Percentiles rank a stretch among this genome's conserved stretches.
Evolutionary conservation across 92 coral and sea anemone species (phyloP).

Genomic region (Palythoa grandiflora): DNA sequence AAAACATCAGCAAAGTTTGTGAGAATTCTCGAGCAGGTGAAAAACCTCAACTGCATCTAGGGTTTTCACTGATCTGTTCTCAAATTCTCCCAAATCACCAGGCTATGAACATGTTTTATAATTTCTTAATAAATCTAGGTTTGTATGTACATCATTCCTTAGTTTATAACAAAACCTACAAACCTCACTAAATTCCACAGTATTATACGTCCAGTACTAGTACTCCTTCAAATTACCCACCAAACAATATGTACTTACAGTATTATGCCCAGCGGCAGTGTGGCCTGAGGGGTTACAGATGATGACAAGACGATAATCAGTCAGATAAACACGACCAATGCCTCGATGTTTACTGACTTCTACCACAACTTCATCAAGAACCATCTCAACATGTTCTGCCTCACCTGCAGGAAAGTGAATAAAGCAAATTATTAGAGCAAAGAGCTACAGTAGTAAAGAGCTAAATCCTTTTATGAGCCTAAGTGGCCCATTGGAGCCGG

Average conservation of each 20-base stretch:
- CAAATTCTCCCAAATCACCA: too few species aligned
- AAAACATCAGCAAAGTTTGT: too few species aligned
- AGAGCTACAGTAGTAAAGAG: too few species aligned
- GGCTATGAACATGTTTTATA: too few species aligned
- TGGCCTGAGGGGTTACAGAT: slow-evolving; percentile 83
- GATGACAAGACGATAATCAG: slow-evolving; percentile 89
- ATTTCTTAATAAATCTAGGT: too few species aligned
- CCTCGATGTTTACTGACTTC: slow-evolving; percentile 98
- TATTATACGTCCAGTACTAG: neutral
- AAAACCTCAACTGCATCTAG: too few species aligned
- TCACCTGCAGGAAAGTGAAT: slow-evolving; percentile 68
- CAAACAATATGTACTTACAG: slow-evolving; percentile 51
- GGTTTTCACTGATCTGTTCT: too few species aligned
- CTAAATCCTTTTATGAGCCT: too few species aligned
- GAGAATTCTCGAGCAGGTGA: too few species aligned
- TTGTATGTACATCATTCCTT: too few species aligned
- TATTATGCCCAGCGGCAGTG: slow-evolving; percentile 79
- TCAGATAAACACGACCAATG: slow-evolving; percentile 90
- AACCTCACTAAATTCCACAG: neutral
- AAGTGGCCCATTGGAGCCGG: too few species aligned
- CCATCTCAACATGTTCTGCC: slow-evolving; percentile 98
- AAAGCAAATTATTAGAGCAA: neutral
- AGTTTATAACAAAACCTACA: neutral
- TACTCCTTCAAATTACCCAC: neutral
- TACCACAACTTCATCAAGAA: slow-evolving; percentile 92